A percentile compares a stretch with the other conserved stretches of the same genome.
Evolutionary conservation across 2,113 vertebrate species (phyloP).

Genomic region (Lasiurus borealis): DNA sequence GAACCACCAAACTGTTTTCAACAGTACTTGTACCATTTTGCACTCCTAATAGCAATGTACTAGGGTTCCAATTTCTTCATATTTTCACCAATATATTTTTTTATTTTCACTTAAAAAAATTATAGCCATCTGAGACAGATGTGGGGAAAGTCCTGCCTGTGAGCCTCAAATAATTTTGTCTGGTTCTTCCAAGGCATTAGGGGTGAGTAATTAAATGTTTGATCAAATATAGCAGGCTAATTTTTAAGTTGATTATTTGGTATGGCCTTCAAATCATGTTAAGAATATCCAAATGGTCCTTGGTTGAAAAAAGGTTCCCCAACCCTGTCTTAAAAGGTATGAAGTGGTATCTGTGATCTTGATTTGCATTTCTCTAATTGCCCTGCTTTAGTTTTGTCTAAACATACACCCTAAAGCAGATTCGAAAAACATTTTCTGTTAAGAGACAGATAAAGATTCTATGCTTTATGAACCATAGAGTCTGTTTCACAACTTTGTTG

Average conservation of each 20-base stretch:
- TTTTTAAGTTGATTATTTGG: too few relatives aligned
- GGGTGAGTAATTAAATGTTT: too few relatives aligned
- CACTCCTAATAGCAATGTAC: not conserved
- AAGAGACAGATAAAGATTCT: not conserved
- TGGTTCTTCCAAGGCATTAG: too few relatives aligned
- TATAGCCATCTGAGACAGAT: not conserved
- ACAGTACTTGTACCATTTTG: not conserved
- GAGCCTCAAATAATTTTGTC: too few relatives aligned
- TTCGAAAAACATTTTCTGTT: slow-evolving; percentile 36
- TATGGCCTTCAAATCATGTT: too few relatives aligned
- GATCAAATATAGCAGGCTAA: too few relatives aligned
- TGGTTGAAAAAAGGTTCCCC: too few relatives aligned
- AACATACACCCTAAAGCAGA: not conserved
- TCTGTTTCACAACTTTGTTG: not conserved
- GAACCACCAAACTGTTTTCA: not conserved
- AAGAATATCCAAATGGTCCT: too few relatives aligned
- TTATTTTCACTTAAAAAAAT: not conserved
- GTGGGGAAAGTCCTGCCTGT: too few relatives aligned
- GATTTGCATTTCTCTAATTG: not conserved
- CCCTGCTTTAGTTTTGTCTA: not conserved
- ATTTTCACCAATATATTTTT: not conserved
- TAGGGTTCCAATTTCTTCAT: not conserved
- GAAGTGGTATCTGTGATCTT: not conserved
- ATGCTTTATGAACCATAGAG: not conserved
- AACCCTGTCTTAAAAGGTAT: not conserved